Percentiles rank a stretch among this genome's conserved stretches.
Conservation (phyloP, 2,888 invertebrate species). For the Mimumesa dahlbomi region DNA sequence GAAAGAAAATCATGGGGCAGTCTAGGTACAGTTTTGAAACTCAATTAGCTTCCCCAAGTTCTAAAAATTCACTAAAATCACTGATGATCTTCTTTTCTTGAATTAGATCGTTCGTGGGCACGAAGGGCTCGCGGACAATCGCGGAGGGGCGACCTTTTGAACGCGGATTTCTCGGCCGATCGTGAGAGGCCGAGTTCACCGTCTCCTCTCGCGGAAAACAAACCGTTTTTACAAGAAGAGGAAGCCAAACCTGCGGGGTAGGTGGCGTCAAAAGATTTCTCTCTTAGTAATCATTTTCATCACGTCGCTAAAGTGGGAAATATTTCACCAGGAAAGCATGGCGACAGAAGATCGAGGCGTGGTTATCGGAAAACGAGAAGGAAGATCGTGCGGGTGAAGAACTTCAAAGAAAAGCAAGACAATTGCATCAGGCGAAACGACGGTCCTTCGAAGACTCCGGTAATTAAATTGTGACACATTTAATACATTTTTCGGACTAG, state of each 20-base stretch:
- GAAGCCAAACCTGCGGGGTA: conserved; percentile 84
- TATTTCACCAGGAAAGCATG: conserved; percentile 85
- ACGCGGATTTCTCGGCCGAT: conserved; percentile 87
- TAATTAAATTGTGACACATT: conserved; percentile 71
- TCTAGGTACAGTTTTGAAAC: conserved; percentile 86
- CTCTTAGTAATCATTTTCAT: neutral
- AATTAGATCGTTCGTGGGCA: conserved; percentile 92
- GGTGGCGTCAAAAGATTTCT: conserved; percentile 47
- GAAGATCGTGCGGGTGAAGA: conserved; percentile 89
- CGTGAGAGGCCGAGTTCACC: conserved; percentile 88
- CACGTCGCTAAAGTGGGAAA: neutral
- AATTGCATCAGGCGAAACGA: conserved; percentile 87
- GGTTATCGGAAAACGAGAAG: conserved; percentile 93
- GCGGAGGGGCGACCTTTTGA: conserved; percentile 89
- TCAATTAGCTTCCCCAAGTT: no score
- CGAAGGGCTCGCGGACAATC: conserved; percentile 88
- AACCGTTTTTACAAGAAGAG: conserved; percentile 81
- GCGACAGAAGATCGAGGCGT: conserved; percentile 95
- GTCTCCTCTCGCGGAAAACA: conserved; percentile 83
- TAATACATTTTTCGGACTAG: neutral
- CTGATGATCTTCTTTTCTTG: no score
- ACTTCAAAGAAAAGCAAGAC: conserved; percentile 84
- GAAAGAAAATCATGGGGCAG: conserved; percentile 93
- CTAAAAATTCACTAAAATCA: no score
- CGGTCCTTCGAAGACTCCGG: conserved; percentile 93